Evolutionary conservation across 2,113 vertebrate species (phyloP), one percentile per base, ranked within the genome.

Genomic region (Eubucco bourcierii): DNA sequence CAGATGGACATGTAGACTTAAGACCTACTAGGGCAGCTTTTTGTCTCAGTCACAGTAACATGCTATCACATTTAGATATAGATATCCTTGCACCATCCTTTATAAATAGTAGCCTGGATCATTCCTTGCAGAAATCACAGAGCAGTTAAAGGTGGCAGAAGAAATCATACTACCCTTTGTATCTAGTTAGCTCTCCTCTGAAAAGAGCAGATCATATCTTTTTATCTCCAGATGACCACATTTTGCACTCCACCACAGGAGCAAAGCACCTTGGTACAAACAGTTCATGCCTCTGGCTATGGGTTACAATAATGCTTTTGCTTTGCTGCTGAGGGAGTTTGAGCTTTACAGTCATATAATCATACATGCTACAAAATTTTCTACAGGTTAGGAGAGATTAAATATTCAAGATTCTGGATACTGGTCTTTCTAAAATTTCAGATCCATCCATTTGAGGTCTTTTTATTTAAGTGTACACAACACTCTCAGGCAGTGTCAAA

Each of bases 1-100:
- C 19, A 67, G 58, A 6, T 11, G 12, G 55, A 15, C 17, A 4
- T 7, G 1, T 0, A 28, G 31, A 2, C 67, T 61, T 83, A 33
- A 56, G 47, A 73, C 27, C 50, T 7, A 7, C 2, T 23, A 13
- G 23, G 5, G 7, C 13, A 6, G 4, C n/a, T 67, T 74, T 60
- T 37, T 66, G 6, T 19, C 20, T 50, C 33, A 6, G 10, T 18
- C 60, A 31, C 27, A 31, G 34, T 16, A 47, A 47, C 4, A 14
- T 33, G 44, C 19, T 29, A 4, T 44, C 27, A 10, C 16, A 10
- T 55, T 79, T 78, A 52, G 11, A 16, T 8, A 8, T 0, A 64
- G 68, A 16, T 10, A 34, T 20, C 37, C 33, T 47, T 53, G 55
- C 37, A 64, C 52, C 16, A 37, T 63, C 34, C 47, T 21, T 66